Base-by-base conservation (phyloP, 92 coral and sea anemone genomes). In the Hydrozoanthus gracilis region DNA sequence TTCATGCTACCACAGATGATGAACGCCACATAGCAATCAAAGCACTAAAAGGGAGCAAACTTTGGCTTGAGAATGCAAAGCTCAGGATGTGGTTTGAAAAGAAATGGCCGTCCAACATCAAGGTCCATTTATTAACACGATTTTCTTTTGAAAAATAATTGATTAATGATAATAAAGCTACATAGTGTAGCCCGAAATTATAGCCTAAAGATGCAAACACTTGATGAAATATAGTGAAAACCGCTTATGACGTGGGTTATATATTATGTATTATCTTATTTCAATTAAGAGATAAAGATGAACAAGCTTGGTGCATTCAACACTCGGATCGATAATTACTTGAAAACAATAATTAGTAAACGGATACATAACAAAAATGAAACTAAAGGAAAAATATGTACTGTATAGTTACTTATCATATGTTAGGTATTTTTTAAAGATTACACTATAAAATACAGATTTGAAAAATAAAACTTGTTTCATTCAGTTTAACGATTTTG, bases 11-110 rank as follows among this genome's bases (percentile, higher is more conserved):
- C 16, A 56, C 87, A 51, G 54, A 15, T 4, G 64, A 13, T 9
- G 87, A 83, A 47, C 66, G 87, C 72, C 50, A 61, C 6, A 66
- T 10, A 64, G 87, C 87, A n/a, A 68, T 39, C 11, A 77, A 66
- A 48, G 69, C 51, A 62, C 71, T 83, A 8, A 72, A 56, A 5
- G 52, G 51, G 76, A 83, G 61, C 72, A 45, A 56, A 72, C 50
- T 44, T 14, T 83, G 87, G 77, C 70, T 45, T 54, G 16, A 72
- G 17, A 68, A 83, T 71, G 46, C 15, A 14, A 44, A 68, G 8
- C 14, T 83, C 65, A 54, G 13, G 47, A 12, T 17, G 10, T 83
- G 87, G 77, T 44, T 67, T 35, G 78, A 13, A 44, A 80, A 80
- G 8, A 27, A 27, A 27, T 27, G 39, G 39, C 39, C 2, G 39